Evolutionary conservation across 2,888 invertebrate species (phyloP).

Genomic region (Caenorhabditis panamensis): DNA sequence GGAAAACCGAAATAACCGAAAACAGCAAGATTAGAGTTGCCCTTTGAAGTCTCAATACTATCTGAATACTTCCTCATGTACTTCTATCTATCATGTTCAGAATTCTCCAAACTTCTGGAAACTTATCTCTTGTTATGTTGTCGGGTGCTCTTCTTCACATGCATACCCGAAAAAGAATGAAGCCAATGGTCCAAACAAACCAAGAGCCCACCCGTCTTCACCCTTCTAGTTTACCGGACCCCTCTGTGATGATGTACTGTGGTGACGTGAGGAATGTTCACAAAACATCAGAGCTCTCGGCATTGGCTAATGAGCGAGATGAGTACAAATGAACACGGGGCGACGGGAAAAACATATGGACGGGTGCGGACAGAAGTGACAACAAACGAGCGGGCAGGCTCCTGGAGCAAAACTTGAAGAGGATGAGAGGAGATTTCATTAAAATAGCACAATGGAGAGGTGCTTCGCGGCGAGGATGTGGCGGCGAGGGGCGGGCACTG

Average conservation of each 20-base stretch:
- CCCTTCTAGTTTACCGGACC: background rate
- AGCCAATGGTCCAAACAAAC: background rate
- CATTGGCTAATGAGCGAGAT: background rate
- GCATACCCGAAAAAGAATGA: background rate
- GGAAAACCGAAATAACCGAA: no score
- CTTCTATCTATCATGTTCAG: no score
- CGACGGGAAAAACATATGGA: slow-evolving; percentile 1
- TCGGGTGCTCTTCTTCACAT: no score
- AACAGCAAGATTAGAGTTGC: no score
- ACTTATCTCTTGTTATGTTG: no score
- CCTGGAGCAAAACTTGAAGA: background rate
- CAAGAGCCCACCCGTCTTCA: background rate
- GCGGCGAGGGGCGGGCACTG: background rate
- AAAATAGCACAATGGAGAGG: slow-evolving; percentile 23
- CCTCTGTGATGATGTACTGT: background rate
- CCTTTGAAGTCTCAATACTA: no score
- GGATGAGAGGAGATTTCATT: slow-evolving; percentile 19
- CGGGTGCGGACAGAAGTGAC: background rate
- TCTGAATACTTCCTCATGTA: no score
- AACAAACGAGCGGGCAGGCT: background rate
- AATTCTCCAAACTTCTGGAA: no score
- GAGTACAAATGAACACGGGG: slow-evolving; percentile 9
- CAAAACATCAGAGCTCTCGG: background rate
- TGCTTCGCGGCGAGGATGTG: slow-evolving; percentile 2
- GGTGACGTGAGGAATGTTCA: background rate